Evolutionary conservation across 2,797 vertebrate species (phyloP), one percentile per base, ranked within the genome.

Genomic region (Mormyrus proboscirostris): DNA sequence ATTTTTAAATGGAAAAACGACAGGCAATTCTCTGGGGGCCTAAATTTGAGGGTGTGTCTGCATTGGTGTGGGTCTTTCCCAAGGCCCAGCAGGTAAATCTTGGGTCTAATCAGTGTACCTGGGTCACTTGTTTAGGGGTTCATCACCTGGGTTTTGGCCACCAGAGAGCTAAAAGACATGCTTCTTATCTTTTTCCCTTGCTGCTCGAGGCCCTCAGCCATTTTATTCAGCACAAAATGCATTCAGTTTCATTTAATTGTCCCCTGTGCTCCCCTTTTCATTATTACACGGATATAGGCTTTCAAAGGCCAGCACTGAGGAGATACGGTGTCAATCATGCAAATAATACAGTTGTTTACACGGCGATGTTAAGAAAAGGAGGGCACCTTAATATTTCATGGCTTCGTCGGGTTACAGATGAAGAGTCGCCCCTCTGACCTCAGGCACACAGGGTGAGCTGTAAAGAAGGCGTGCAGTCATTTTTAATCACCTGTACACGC

Each of bases 301-400:
- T 90, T 90, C 88, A 90, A 57, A 65, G 59, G 73, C 69, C 55
- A 51, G 41, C 38, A 55, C 89, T 25, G 82, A 65, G 89, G 25
- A 53, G 88, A 84, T 90, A 87, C 50, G 33, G 76, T 89, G 51
- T 88, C 90, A 76, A 47, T 49, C 89, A 65, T 59, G 41, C 65
- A 89, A 89, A 89, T 90, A 91, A 91, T 89, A 89, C 88, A 76
- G 85, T 79, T 91, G 85, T 90, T 90, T 91, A 90, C 90, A 90
- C 86, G 33, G 47, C 86, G 44, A 55, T 51, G 82, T 90, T 88
- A 90, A 88, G 88, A 90, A 89, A 90, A 88, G 86, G 44, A 62
- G 76, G 49, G 16, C 87, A 51, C 38, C 62, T 91, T 84, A 89
- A 90, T 89, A 89, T 90, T 91, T 88, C 44, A 85, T 88, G 79